A percentile compares a stretch with the other conserved stretches of the same genome.
phyloP scores from a whole-genome alignment of 2,797 vertebrate genomes.

The Arremon brunneinucha region DNA sequence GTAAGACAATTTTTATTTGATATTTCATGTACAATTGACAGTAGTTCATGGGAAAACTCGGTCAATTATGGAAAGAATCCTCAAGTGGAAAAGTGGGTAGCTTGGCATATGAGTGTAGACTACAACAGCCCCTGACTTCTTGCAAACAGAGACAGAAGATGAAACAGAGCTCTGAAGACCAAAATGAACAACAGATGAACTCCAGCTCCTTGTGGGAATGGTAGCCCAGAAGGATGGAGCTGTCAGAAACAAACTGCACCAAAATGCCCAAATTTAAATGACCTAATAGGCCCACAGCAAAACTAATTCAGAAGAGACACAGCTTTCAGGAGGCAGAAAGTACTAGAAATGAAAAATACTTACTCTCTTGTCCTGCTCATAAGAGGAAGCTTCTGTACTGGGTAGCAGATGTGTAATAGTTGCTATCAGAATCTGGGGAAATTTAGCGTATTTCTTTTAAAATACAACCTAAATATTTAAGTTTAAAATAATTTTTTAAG shows the following conservation, averaged over 20 bases:
- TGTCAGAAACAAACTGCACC: not conserved
- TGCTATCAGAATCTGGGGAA: slow-evolving; percentile 89
- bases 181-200: not conserved
- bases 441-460: slow-evolving; percentile 31
- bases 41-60: not conserved
- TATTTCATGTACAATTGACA: not conserved
- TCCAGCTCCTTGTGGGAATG: not conserved
- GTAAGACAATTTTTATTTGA: not conserved
- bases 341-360: slow-evolving; percentile 4
- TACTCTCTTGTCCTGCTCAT: slow-evolving; percentile 97
- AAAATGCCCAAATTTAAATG: not conserved
- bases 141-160: not conserved
- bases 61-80: not conserved
- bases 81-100: not conserved
- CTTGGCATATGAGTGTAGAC: not conserved
- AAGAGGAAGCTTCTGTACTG: slow-evolving; percentile 89
- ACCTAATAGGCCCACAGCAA: not conserved
- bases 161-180: not conserved
- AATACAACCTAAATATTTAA: not conserved
- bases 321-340: not conserved
- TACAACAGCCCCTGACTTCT: not conserved
- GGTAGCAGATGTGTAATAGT: slow-evolving; percentile 94
- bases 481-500: not conserved
- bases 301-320: not conserved
- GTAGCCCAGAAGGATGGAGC: not conserved